A percentile compares a stretch with the other conserved stretches of the same genome.
These are phyloP conservation scores for Pristis pectinata DNA, from an alignment of 2,797 vertebrate species.

Conservation along the genomic window DNA sequence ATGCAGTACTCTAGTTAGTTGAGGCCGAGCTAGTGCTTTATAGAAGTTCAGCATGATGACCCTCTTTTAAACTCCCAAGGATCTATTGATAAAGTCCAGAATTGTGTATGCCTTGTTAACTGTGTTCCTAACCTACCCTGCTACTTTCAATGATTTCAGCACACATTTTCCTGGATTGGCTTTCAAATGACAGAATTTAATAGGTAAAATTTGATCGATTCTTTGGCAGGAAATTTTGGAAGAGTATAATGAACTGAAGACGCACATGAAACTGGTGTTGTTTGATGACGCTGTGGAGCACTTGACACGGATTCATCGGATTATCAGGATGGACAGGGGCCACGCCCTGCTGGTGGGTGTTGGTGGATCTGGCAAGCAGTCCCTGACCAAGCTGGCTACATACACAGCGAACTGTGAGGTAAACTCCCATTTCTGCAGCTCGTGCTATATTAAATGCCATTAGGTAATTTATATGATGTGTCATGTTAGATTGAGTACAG, in stretches of 20 bases:
- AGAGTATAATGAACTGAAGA: conserved; percentile 80
- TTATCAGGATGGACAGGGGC: conserved; percentile 78
- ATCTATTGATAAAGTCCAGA: too few species aligned
- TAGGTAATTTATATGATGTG: not conserved
- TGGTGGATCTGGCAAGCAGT: conserved; percentile 90
- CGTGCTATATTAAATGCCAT: not conserved
- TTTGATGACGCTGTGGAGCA: conserved; percentile 94
- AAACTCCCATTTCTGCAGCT: conserved; percentile 40
- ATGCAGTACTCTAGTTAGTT: too few species aligned
- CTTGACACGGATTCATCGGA: conserved; percentile 77
- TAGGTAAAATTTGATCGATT: not conserved
- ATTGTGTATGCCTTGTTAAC: too few species aligned
- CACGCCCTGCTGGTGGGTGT: conserved; percentile 86
- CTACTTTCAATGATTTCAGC: too few species aligned
- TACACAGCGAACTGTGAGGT: conserved; percentile 85
- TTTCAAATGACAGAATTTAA: not conserved
- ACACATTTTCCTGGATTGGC: too few species aligned
- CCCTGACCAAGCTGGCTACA: conserved; percentile 79
- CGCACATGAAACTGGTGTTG: conserved; percentile 81
- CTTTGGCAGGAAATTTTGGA: conserved; percentile 79
- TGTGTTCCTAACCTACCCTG: too few species aligned
- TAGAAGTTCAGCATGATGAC: too few species aligned
- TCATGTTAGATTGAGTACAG: not conserved
- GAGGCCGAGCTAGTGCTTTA: too few species aligned
- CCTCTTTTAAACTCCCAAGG: too few species aligned